These are phyloP conservation scores for Netelia virgata DNA, from an alignment of 2,888 invertebrate genomes.

Conservation along the genomic window DNA sequence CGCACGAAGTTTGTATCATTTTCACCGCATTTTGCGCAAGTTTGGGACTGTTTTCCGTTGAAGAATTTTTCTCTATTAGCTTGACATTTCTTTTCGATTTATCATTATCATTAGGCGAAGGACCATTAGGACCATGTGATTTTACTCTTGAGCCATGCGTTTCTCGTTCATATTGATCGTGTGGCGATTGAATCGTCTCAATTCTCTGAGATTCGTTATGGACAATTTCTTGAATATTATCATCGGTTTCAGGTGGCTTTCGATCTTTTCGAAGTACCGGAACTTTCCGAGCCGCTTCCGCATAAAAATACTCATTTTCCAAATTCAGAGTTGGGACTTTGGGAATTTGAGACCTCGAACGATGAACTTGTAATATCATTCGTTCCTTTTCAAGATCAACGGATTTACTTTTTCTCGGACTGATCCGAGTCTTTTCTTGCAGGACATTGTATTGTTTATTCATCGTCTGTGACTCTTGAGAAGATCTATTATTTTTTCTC, in stretches of 20 bases:
- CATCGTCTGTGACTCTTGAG: slow-evolving; percentile 5
- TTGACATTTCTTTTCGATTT: background rate
- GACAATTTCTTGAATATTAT: background rate
- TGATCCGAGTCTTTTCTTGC: slow-evolving; percentile 6
- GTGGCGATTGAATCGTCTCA: background rate
- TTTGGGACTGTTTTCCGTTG: slow-evolving; percentile 10
- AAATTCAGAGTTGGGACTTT: slow-evolving; percentile 33
- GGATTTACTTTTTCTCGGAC: slow-evolving; percentile 5
- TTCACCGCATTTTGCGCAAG: slow-evolving; percentile 40
- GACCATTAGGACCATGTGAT: background rate
- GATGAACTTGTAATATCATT: background rate
- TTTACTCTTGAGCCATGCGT: background rate
- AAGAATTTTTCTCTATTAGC: slow-evolving; percentile 15
- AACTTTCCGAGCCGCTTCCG: background rate
- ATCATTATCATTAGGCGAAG: background rate
- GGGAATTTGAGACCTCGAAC: background rate
- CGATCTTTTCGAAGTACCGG: background rate
- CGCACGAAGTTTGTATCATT: slow-evolving; percentile 29
- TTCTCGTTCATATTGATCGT: background rate
- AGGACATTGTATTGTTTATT: slow-evolving; percentile 25
- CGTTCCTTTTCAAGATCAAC: background rate
- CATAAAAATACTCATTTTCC: slow-evolving; percentile 14
- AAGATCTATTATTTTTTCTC: background rate
- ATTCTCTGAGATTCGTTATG: background rate
- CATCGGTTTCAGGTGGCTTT: background rate